Conservation (phyloP, 2,888 invertebrate species). For the Plebejus melissa region DNA sequence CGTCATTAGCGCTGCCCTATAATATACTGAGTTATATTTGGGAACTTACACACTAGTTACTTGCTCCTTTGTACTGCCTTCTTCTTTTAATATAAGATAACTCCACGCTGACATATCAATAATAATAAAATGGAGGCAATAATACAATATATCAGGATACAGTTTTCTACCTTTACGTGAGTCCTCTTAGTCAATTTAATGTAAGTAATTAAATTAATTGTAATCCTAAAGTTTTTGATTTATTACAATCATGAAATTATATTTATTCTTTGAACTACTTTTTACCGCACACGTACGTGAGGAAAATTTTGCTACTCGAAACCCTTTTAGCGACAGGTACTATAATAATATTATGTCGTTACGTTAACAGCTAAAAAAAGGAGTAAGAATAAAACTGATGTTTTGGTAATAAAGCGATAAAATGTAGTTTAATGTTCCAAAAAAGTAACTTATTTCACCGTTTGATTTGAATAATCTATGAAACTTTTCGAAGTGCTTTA, state of each 20-base stretch:
- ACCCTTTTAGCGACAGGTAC: neutral
- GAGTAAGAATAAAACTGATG: neutral
- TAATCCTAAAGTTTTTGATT: conserved; percentile 4
- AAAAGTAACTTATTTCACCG: conserved; percentile 2
- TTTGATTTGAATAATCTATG: conserved; percentile 54
- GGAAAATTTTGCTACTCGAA: neutral
- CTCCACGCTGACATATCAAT: conserved; percentile 69
- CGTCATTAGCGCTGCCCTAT: too few relatives aligned
- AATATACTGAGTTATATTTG: too few relatives aligned
- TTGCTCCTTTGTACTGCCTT: neutral
- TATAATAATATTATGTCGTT: neutral
- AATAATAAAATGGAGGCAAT: conserved; percentile 64
- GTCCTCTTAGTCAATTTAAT: conserved; percentile 66
- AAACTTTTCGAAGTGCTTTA: conserved; percentile 78
- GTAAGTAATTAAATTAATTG: conserved; percentile 41
- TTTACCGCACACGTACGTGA: neutral
- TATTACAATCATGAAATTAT: neutral
- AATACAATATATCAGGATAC: conserved; percentile 42
- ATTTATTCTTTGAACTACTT: neutral
- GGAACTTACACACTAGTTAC: too few relatives aligned
- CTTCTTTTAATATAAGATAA: conserved; percentile 22
- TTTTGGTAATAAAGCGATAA: neutral
- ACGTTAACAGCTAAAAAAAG: too few relatives aligned
- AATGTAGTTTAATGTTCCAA: conserved; percentile 4
- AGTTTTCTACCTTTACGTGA: conserved; percentile 32